Conservation (phyloP, 2,797 vertebrate species). For the Myotis vivesi region DNA sequence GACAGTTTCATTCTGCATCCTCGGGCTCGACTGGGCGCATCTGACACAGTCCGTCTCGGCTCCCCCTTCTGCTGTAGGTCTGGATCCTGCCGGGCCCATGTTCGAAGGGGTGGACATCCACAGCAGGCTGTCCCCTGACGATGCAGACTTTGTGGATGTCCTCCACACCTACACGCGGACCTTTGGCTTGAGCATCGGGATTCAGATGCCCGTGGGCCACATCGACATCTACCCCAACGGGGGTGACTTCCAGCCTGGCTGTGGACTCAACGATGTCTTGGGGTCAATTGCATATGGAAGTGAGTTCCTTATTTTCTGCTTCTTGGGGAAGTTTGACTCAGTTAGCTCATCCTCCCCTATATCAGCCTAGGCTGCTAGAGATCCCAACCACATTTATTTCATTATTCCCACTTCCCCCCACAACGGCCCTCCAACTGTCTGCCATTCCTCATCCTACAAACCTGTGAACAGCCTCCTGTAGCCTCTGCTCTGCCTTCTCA, state of each 20-base stretch:
- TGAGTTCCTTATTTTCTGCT: conserved; percentile 83
- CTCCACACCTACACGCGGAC: conserved; percentile 95
- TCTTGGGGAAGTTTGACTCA: neutral
- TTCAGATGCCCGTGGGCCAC: conserved; percentile 95
- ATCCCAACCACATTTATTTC: neutral
- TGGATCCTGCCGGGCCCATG: conserved; percentile 97
- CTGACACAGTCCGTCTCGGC: rapidly evolving
- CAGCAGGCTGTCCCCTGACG: conserved; percentile 93
- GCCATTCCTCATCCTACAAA: neutral
- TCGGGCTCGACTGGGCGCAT: rapidly evolving
- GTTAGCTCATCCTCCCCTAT: neutral
- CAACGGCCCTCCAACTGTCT: neutral
- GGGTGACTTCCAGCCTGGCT: conserved; percentile 95
- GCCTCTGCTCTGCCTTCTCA: neutral
- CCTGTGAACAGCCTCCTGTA: neutral
- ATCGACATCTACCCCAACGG: conserved; percentile 97
- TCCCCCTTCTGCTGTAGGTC: conserved; percentile 82
- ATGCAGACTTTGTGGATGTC: conserved; percentile 96
- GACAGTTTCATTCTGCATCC: neutral
- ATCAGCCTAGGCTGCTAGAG: neutral
- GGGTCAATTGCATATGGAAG: conserved; percentile 89
- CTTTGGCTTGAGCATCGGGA: conserved; percentile 95
- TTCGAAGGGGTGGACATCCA: conserved; percentile 91
- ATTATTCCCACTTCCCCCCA: rapidly evolving
- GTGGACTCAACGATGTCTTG: conserved; percentile 89